phyloP scores from a whole-genome alignment of 2,888 invertebrate species.

The Microplitis manilae region DNA sequence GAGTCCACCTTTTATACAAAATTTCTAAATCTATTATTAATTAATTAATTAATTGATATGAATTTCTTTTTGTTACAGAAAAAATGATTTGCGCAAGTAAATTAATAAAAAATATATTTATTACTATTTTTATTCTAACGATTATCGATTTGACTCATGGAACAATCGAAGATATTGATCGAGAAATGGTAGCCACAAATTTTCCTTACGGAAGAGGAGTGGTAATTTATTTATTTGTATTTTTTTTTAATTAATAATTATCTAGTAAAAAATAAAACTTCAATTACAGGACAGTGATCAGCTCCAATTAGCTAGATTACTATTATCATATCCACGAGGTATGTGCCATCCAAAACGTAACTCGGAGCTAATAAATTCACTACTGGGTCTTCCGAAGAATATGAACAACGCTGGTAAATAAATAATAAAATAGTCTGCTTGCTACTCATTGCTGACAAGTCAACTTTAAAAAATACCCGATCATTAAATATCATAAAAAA shows the following conservation, averaged over 20 bases:
- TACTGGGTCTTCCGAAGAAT: slow-evolving; percentile 83
- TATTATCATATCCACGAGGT: slow-evolving; percentile 57
- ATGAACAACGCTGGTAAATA: slow-evolving; percentile 82
- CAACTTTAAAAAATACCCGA: background rate
- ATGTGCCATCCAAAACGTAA: slow-evolving; percentile 76
- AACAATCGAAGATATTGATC: slow-evolving; percentile 54
- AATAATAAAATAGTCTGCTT: slow-evolving; percentile 25
- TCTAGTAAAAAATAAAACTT: background rate
- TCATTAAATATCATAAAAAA: background rate
- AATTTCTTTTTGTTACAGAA: background rate
- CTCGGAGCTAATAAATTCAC: slow-evolving; percentile 82
- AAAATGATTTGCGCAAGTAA: slow-evolving; percentile 5
- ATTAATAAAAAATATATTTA: slow-evolving; percentile 37
- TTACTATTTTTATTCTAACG: slow-evolving; percentile 48
- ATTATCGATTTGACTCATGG: slow-evolving; percentile 40
- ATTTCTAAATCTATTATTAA: background rate
- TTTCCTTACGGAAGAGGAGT: slow-evolving; percentile 48
- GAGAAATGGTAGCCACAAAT: slow-evolving; percentile 47
- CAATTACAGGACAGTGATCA: slow-evolving; percentile 60
- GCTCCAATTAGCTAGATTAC: slow-evolving; percentile 59
- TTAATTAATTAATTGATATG: background rate
- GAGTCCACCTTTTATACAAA: no score
- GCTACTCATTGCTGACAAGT: background rate
- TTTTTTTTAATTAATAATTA: slow-evolving; percentile 9
- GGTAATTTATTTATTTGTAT: slow-evolving; percentile 26